phyloP scores from a whole-genome alignment of 2,797 vertebrate species.

The Helostoma temminkii region DNA sequence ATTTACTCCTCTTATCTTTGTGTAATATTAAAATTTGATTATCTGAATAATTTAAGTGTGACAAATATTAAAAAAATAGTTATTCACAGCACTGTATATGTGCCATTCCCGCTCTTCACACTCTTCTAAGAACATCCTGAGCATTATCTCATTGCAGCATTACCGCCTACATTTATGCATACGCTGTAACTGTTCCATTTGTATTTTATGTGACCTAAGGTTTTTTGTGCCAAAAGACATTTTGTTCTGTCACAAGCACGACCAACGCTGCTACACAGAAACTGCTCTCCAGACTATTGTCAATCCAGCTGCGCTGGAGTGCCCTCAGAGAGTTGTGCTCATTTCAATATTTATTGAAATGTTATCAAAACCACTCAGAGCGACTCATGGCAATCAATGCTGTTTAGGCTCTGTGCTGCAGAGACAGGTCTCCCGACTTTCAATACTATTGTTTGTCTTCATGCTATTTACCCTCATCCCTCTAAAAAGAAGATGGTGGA shows the following conservation, averaged over 20 bases:
- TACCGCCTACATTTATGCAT: constrained; percentile 10
- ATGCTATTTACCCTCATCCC: constrained; percentile 56
- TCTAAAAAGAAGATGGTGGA: constrained; percentile 51
- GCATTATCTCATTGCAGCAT: constrained; percentile 19
- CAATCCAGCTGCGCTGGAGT: constrained; percentile 56
- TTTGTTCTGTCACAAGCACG: constrained; percentile 38
- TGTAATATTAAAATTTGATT: too few species aligned
- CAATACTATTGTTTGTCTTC: constrained; percentile 66
- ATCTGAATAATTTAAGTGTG: too few species aligned
- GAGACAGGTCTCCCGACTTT: constrained; percentile 43
- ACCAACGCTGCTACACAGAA: constrained; percentile 23
- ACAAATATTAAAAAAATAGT: too few species aligned
- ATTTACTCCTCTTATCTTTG: too few species aligned
- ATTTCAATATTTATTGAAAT: constrained; percentile 85
- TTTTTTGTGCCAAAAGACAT: constrained; percentile 27
- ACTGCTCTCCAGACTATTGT: constrained; percentile 51
- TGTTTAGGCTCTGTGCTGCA: constrained; percentile 64
- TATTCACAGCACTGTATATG: too few species aligned
- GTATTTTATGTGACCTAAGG: constrained; percentile 30
- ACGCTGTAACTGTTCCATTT: constrained; percentile 22
- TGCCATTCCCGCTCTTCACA: background rate
- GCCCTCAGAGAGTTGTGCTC: constrained; percentile 67
- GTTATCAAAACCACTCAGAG: constrained; percentile 81
- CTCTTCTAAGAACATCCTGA: background rate
- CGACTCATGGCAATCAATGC: constrained; percentile 75